Evolutionary conservation across 2,797 vertebrate species (phyloP), one percentile per base, ranked within the genome.

Genomic region (Graptemys geographica): DNA sequence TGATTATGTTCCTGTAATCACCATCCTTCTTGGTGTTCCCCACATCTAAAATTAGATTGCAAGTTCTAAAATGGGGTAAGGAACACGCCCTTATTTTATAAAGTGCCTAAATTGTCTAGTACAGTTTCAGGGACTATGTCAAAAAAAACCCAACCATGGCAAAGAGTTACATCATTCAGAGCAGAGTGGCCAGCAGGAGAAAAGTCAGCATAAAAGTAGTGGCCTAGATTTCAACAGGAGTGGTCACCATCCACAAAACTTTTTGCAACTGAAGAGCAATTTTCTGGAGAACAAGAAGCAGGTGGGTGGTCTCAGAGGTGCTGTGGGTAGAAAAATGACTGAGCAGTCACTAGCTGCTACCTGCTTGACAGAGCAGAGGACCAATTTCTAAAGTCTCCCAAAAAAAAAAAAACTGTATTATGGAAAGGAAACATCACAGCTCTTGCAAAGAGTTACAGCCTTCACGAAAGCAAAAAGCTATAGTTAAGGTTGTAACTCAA

Each of bases 241-340:
- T n/a, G 25, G 81, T 90, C 85, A 78, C 6, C 74, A 78, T 78
- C 87, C 80, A 94, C 28, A 51, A 37, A 78, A 49, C 31, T 59
- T 57, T 62, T 23, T 72, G 23, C 59, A 94, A 94, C 81, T 49
- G 47, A 52, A 81, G 37, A 96, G 16, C 88, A 86, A 94, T 87
- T 94, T 87, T 86, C 79, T 85, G 81, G 81, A 97, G 86, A 97
- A 95, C 88, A 91, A 96, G 82, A 96, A 96, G 96, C 96, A 94
- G 90, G 96, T 95, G 94, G 96, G 96, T 95, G 94, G 96, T 96
- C 96, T 94, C 92, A 96, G 93, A 69, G 95, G 94, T 96, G 97
- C 95, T 96, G 93, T 96, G 92, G 95, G 92, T 96, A 81, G 89
- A 92, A 95, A 79, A 96, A 65, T 41, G 51, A 96, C 92, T 90